Base-by-base conservation (phyloP, 2,888 invertebrate species). In the Campopleginae sp. region DNA sequence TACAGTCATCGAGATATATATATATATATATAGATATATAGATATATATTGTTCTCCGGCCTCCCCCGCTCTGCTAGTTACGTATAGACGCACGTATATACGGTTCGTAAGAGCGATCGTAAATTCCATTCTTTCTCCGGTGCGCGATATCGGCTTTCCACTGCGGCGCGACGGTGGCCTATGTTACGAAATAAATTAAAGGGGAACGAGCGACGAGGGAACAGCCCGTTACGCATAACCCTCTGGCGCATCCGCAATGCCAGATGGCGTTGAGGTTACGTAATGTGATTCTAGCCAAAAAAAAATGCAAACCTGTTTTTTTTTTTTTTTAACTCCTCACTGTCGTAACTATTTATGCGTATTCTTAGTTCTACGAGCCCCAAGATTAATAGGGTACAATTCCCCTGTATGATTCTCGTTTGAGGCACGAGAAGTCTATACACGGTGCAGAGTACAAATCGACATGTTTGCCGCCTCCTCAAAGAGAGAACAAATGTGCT, bases 141-240 rank as follows among this genome's bases (percentile, higher is more conserved):
- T 71, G 71, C 31, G 82, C 82, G 87, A 89, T 90, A 90, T 88
- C 89, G 89, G 86, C 81, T 89, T 88, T 89, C 86, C 88, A 70
- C 85, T 85, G 70, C 78, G 86, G 85, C 86, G 80, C 68, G 77
- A 82, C 79, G 66, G 51, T 74, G 80, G 77, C 70, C 74, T 75
- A 63, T 63, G 80, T 75, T 82, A 75, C 80, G 68, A 82, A 82
- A 85, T 85, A 85, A 85, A 86, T 83, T 86, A 74, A 80, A 77
- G 83, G 80, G 46, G 38, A 86, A 83, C 77, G 76, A 66, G 72
- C 79, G 65, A 65, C 27, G 74, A 44, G 71, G 48, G 44, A 72
- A 78, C 44, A n/a, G n/a, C 38, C 63, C 44, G 74, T 68, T 66
- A 66, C 46, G 66, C 80, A 48, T 58, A 75, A 46, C 80, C 75